These are phyloP conservation scores for Prinia subflava DNA, from an alignment of 2,113 vertebrate species.

Conservation along the genomic window DNA sequence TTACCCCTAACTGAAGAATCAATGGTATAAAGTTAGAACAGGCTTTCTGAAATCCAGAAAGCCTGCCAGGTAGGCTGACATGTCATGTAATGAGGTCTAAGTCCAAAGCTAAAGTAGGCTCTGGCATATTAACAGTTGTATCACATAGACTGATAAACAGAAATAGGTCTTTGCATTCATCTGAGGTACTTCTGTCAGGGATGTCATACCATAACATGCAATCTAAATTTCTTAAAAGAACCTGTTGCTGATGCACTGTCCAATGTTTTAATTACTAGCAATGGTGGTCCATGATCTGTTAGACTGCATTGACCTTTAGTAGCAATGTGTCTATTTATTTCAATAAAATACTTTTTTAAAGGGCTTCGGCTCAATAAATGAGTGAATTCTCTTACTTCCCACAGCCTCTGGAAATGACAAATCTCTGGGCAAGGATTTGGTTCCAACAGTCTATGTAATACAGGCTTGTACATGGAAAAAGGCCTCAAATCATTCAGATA, in stretches of 20 bases:
- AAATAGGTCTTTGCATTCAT: background rate
- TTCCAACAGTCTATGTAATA: background rate
- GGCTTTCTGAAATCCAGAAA: background rate
- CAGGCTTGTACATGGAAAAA: background rate
- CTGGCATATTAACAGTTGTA: background rate
- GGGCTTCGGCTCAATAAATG: background rate
- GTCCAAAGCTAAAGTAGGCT: background rate
- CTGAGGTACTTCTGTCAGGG: background rate
- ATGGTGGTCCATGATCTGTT: background rate
- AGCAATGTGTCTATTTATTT: background rate
- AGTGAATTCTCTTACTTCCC: background rate
- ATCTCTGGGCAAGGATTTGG: background rate
- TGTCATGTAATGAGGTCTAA: background rate
- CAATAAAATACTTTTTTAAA: background rate
- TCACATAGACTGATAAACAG: background rate
- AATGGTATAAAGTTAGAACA: background rate
- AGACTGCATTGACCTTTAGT: background rate
- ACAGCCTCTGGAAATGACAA: background rate
- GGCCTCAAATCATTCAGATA: background rate
- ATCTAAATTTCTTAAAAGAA: background rate
- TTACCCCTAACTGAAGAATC: constrained; percentile 9
- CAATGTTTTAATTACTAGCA: background rate
- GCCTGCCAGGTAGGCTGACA: background rate
- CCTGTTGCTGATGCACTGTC: background rate
- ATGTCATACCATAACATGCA: background rate